Evolutionary conservation across 2,797 vertebrate genomes (phyloP).

Genomic region (Stomatorhinus walkeri): DNA sequence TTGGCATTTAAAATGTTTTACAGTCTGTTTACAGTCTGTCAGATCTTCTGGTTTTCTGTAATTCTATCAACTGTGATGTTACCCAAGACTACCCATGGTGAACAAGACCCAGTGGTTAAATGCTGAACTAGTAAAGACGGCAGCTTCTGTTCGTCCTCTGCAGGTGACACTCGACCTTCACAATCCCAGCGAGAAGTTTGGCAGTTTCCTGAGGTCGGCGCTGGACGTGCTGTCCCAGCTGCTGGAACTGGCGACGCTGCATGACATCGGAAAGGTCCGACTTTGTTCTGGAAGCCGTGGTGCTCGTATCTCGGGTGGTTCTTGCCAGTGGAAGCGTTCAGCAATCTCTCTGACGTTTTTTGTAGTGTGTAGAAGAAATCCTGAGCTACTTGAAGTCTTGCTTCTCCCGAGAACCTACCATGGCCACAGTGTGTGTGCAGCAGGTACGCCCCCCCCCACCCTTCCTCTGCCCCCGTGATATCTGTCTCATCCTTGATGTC

Average conservation of each 20-base stretch:
- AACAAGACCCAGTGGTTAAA: background rate
- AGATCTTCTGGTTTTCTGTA: background rate
- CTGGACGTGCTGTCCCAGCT: conserved; percentile 91
- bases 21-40: background rate
- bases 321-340: background rate
- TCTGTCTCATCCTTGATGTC: background rate
- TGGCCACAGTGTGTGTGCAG: conserved; percentile 93
- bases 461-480: background rate
- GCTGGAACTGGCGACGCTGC: conserved; percentile 85
- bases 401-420: conserved; percentile 87
- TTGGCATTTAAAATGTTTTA: background rate
- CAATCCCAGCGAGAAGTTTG: conserved; percentile 87
- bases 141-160: background rate
- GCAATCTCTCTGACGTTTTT: background rate
- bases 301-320: background rate
- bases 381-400: conserved; percentile 90
- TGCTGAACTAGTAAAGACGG: background rate
- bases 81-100: background rate
- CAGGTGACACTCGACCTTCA: conserved; percentile 94
- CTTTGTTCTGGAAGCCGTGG: background rate
- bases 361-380: conserved; percentile 92
- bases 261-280: conserved; percentile 88
- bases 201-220: conserved; percentile 77
- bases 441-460: conserved; percentile 64
- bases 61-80: background rate